Base-by-base conservation (phyloP, 1,140 invertebrate species). In the Zaprionus vittiger region DNA sequence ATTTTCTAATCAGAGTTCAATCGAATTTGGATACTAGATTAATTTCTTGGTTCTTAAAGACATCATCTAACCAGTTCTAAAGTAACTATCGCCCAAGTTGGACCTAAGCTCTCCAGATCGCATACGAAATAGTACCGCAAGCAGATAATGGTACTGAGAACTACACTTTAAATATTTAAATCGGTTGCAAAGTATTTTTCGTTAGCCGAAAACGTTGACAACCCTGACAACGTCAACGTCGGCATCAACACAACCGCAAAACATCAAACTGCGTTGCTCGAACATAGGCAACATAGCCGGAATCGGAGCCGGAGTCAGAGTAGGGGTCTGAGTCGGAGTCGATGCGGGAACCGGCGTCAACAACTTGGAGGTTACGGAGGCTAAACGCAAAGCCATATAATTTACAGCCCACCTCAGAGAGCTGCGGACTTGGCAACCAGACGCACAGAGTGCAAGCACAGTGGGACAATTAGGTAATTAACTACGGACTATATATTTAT, bases 321-420 rank as follows among this genome's bases (percentile, higher is more conserved):
- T 15, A 31, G 68, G 28, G 38, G 47, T 15, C 22, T 52, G 17
- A 55, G n/a, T 5, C 9, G 20, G 5, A 60, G 59, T 11, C 14
- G 52, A 2, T 11, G 22, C 17, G 34, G 5, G 5, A 15, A 5
- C n/a, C 28, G 17, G 49, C 24, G 37, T 62, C 60, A 67, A 60
- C 54, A 71, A 70, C 72, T 81, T 79, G 41, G 68, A 63, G 79
- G 76, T 77, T 83, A 72, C 37, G 73, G 56, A 74, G 80, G 77
- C 80, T 86, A 87, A 87, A 86, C 77, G 83, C 80, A 87, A 78
- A 80, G 77, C 68, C 77, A 65, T 87, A 83, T 87, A 87, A 87
- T 87, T 87, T 87, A 78, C 83, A 78, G 68, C 73, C 60, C 73
- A 75, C 70, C 83, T 73, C 47, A 49, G 7, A 49, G 24, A 26